A percentile compares a stretch with the other conserved stretches of the same genome.
Conservation (phyloP, 2,888 invertebrate genomes). For the Adineta ricciae region DNA sequence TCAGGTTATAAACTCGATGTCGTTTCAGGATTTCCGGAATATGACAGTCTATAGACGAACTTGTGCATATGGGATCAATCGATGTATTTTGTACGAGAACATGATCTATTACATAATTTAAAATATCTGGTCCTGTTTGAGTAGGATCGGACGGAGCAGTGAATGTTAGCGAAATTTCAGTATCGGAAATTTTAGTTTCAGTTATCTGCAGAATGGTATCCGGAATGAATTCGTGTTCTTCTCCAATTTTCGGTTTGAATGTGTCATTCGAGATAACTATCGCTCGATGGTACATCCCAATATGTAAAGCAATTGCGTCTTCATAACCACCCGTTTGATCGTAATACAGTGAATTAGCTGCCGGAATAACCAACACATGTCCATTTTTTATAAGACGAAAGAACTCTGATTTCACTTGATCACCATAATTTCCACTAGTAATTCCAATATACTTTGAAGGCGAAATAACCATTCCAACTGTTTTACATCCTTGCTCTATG, state of each 20-base stretch:
- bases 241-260: background rate
- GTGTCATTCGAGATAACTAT: background rate
- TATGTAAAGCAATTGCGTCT: background rate
- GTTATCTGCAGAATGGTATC: background rate
- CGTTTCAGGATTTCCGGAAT: background rate
- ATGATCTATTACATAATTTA: background rate
- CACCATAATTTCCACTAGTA: background rate
- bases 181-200: background rate
- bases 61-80: background rate
- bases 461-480: background rate
- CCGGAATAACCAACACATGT: background rate
- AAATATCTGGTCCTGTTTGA: background rate
- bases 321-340: background rate
- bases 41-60: background rate
- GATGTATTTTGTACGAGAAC: background rate
- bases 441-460: background rate
- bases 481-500: background rate
- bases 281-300: background rate
- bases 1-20: background rate
- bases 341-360: background rate
- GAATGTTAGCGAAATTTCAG: background rate
- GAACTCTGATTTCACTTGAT: background rate
- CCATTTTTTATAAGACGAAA: background rate
- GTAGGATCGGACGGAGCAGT: background rate
- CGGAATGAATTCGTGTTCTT: background rate